Base-by-base conservation (phyloP, 2,797 vertebrate species). In the Myotis pilosus region DNA sequence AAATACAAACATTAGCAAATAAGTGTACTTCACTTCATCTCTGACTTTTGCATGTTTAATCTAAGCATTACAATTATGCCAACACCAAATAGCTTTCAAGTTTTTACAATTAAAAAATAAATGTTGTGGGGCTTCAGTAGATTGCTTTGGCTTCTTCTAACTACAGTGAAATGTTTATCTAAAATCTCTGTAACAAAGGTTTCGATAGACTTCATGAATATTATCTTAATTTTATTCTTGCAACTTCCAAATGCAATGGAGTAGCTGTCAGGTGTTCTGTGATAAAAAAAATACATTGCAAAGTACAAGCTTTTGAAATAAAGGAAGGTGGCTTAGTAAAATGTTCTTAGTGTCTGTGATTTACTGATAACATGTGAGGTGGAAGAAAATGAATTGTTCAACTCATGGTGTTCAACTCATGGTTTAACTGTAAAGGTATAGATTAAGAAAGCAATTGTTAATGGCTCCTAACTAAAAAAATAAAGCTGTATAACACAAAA, bases 181-280 rank as follows among this genome's bases (percentile, higher is more conserved):
- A 75, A 87, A 91, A 81, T 93, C 84, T 95, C 72, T 60, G n/a
- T 55, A 92, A 85, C 75, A 94, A 89, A 49, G 38, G 22, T 66
- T 87, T 91, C 33, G 49, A 62, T 80, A 75, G 44, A n/a, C 49
- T 95, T 92, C 47, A 89, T 94, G 55, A 95, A 93, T 95, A 66
- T 95, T 96, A 95, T 92, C 87, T 96, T 90, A 82, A 97, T 95
- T 94, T 91, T 69, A 92, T 92, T 96, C 93, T 86, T 53, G 51
- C 51, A 92, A 71, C 19, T 85, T 25, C 33, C 69, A 81, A 71
- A 71, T 25, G 19, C 87, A 49, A 80, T 20, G 71, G 25, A 3
- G 10, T 38, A 9, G 6, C 17, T 94, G 22, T 92, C 71, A 90
- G 76, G 64, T 47, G 53, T 82, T 92, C 72, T 74, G 28, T 55